Conservation (phyloP, 1,140 invertebrate species). For the Paracyclopina nana region DNA sequence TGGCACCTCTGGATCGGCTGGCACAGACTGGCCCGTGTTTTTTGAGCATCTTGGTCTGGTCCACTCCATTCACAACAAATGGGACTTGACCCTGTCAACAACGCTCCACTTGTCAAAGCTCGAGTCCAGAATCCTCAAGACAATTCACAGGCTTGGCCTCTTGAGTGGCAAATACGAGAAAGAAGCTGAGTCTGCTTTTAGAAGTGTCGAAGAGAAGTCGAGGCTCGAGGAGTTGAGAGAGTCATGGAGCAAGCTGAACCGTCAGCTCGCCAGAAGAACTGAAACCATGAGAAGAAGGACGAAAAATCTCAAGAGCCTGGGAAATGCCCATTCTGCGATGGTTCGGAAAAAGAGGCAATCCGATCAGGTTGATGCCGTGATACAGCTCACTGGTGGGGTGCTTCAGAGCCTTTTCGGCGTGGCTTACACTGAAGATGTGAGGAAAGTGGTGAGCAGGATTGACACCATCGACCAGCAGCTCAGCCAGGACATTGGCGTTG, state of each 20-base stretch:
- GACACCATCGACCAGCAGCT: background rate
- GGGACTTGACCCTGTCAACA: slow-evolving; percentile 2
- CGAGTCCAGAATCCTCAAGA: background rate
- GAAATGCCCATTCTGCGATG: background rate
- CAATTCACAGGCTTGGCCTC: background rate
- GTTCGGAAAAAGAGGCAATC: background rate
- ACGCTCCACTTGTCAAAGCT: background rate
- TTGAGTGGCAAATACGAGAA: too few relatives aligned
- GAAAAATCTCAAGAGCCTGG: background rate
- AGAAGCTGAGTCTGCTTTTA: background rate
- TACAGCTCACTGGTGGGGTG: background rate
- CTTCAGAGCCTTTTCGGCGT: slow-evolving; percentile 10
- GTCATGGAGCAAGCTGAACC: background rate
- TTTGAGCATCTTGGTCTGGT: slow-evolving; percentile 5
- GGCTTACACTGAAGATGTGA: slow-evolving; percentile 5
- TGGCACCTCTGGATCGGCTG: too few relatives aligned
- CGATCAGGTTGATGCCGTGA: too few relatives aligned
- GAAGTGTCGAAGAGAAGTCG: background rate
- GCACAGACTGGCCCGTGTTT: slow-evolving; percentile 11
- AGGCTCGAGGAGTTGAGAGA: background rate
- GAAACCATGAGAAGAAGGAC: background rate
- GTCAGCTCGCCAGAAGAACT: background rate
- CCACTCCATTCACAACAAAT: slow-evolving; percentile 11
- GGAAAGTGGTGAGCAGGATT: background rate
- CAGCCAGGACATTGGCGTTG: background rate